Percentiles rank a stretch among this genome's conserved stretches.
Conservation (phyloP, 2,113 vertebrate species). For the Hippoglossus stenolepis region DNA sequence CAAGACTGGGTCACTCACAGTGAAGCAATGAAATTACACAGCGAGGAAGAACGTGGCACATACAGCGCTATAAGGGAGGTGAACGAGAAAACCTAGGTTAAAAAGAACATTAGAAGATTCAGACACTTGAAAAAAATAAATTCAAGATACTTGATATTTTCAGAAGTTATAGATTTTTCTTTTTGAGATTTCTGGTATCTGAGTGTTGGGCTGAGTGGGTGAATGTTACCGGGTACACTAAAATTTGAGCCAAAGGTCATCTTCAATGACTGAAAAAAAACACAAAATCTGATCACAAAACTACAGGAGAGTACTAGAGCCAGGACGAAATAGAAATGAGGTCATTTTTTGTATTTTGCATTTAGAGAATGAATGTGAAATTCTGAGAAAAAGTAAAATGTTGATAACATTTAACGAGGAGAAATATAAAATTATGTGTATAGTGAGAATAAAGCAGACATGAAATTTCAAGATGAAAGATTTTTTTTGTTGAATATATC, state of each 20-base stretch:
- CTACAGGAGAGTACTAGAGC: neutral
- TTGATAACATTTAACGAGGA: too few relatives aligned
- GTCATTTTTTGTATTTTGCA: too few relatives aligned
- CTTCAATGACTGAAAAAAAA: slow-evolving; percentile 70
- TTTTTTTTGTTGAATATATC: too few relatives aligned
- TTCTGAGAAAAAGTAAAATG: too few relatives aligned
- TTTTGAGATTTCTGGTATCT: too few relatives aligned
- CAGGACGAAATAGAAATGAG: neutral
- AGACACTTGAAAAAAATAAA: neutral
- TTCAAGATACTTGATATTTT: neutral
- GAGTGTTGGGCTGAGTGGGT: neutral
- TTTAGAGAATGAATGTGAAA: too few relatives aligned
- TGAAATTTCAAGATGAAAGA: too few relatives aligned
- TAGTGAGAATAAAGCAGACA: too few relatives aligned
- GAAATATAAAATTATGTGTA: too few relatives aligned
- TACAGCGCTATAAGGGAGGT: slow-evolving; percentile 82
- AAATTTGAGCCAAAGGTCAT: slow-evolving; percentile 79
- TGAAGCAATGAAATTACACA: slow-evolving; percentile 86
- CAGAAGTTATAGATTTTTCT: too few relatives aligned
- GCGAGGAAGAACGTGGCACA: slow-evolving; percentile 83
- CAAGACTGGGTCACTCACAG: slow-evolving; percentile 80
- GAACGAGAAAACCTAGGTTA: slow-evolving; percentile 76
- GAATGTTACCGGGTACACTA: slow-evolving; percentile 82
- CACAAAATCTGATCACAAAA: neutral
- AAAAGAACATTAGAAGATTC: neutral